Evolutionary conservation across 2,888 invertebrate species (phyloP).

Genomic region (Sialis fuliginosa): DNA sequence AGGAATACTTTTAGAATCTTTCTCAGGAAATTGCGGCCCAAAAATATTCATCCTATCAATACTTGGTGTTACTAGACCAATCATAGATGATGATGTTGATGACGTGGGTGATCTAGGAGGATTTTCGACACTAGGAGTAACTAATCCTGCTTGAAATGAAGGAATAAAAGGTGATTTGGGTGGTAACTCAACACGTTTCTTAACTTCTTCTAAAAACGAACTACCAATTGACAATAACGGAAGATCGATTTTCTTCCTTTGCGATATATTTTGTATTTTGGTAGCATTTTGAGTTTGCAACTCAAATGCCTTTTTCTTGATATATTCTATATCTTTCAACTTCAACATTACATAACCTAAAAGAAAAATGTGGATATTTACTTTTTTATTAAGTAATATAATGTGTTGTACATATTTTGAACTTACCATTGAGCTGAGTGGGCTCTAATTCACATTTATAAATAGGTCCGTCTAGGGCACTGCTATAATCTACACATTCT

Average conservation of each 20-base stretch:
- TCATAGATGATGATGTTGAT: no score
- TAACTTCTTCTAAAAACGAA: not conserved
- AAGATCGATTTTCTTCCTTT: not conserved
- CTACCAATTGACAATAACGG: not conserved
- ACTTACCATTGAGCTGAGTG: constrained; percentile 23
- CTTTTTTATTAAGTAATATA: no score
- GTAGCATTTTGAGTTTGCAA: constrained; percentile 4
- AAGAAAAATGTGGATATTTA: no score
- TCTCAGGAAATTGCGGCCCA: no score
- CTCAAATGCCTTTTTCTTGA: constrained; percentile 18
- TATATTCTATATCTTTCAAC: constrained; percentile 23
- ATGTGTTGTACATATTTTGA: no score
- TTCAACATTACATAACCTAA: constrained; percentile 25
- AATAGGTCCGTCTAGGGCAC: constrained; percentile 37
- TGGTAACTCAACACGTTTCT: not conserved
- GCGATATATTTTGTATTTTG: not conserved
- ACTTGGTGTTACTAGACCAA: no score
- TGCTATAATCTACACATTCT: constrained; percentile 38
- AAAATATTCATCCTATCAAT: no score
- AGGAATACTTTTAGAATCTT: not conserved
- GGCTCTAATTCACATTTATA: constrained; percentile 44
- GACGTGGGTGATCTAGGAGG: no score
- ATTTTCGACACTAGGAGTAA: no score
- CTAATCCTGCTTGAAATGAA: no score
- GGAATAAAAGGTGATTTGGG: not conserved